Percentiles rank a stretch among this genome's conserved stretches.
Evolutionary conservation across 2,888 invertebrate genomes (phyloP).

Genomic region (Dichetophora obliterata): DNA sequence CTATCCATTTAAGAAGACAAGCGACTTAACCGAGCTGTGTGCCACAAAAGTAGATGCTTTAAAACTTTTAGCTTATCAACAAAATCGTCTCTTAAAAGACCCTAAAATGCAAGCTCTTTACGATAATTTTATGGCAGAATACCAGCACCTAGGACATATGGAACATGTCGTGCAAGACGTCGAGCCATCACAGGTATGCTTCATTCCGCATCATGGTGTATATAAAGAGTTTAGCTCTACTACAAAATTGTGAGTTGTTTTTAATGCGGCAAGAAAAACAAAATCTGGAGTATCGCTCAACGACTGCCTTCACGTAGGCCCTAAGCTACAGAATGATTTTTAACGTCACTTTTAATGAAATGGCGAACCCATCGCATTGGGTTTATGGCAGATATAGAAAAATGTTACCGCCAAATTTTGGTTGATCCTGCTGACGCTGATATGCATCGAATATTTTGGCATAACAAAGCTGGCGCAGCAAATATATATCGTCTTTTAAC

Average conservation of each 20-base stretch:
- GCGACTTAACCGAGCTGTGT: no score
- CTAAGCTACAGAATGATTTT: slow-evolving; percentile 44
- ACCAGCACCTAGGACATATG: slow-evolving; percentile 33
- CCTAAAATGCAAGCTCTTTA: no score
- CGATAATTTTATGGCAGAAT: slow-evolving; percentile 38
- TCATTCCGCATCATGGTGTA: slow-evolving; percentile 40
- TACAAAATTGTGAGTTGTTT: slow-evolving; percentile 42
- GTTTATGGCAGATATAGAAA: background rate
- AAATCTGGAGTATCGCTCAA: slow-evolving; percentile 37
- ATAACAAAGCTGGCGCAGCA: no score
- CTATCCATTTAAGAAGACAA: no score
- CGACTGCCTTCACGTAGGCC: slow-evolving; percentile 45
- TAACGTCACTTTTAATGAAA: slow-evolving; percentile 34
- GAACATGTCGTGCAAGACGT: no score
- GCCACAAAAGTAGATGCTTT: no score
- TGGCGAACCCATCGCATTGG: slow-evolving; percentile 29
- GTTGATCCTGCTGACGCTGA: no score
- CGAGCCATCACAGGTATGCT: slow-evolving; percentile 11
- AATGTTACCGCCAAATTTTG: no score
- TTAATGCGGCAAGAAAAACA: slow-evolving; percentile 38
- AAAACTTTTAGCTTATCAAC: no score
- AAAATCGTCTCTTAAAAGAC: no score
- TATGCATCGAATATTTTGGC: no score
- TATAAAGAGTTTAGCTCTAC: slow-evolving; percentile 43
- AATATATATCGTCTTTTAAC: no score